A percentile compares a stretch with the other conserved stretches of the same genome.
Evolutionary conservation across 2,888 invertebrate species (phyloP).

Genomic region (Acronicta alni): DNA sequence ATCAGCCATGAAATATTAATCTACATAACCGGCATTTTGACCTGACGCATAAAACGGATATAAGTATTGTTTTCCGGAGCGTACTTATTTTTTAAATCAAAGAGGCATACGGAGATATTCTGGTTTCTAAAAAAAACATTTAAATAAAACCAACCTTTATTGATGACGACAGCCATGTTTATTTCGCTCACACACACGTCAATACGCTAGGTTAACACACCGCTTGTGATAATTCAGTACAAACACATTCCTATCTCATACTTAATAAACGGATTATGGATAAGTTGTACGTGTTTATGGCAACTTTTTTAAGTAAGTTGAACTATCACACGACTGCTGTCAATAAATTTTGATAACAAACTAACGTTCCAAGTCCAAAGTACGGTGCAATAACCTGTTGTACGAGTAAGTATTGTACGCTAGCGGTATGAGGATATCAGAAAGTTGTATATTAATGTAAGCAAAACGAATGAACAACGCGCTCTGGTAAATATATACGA

Average conservation of each 20-base stretch:
- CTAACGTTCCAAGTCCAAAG: constrained; percentile 20
- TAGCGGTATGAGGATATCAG: not conserved
- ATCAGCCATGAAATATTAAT: no score
- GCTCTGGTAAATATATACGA: no score
- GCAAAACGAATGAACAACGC: not conserved
- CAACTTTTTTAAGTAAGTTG: not conserved
- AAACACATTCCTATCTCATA: constrained; percentile 14
- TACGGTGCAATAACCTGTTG: constrained; percentile 13
- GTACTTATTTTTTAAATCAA: no score
- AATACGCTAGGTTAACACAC: constrained; percentile 20
- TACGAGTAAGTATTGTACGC: not conserved
- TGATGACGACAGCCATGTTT: constrained; percentile 79
- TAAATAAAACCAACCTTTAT: constrained; percentile 73
- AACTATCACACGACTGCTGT: constrained; percentile 4
- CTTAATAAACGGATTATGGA: constrained; percentile 12
- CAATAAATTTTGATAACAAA: constrained; percentile 25
- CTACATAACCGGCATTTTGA: no score
- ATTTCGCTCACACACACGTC: constrained; percentile 53
- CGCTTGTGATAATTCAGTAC: constrained; percentile 30
- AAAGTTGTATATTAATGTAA: not conserved
- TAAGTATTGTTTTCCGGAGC: no score
- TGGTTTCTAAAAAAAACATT: not conserved
- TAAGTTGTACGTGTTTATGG: constrained; percentile 17
- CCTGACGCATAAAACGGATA: no score
- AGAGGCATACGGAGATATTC: not conserved